Percentiles rank a stretch among this genome's conserved stretches.
Evolutionary conservation across 2,797 vertebrate species (phyloP).

Genomic region (Pangasius djambal): DNA sequence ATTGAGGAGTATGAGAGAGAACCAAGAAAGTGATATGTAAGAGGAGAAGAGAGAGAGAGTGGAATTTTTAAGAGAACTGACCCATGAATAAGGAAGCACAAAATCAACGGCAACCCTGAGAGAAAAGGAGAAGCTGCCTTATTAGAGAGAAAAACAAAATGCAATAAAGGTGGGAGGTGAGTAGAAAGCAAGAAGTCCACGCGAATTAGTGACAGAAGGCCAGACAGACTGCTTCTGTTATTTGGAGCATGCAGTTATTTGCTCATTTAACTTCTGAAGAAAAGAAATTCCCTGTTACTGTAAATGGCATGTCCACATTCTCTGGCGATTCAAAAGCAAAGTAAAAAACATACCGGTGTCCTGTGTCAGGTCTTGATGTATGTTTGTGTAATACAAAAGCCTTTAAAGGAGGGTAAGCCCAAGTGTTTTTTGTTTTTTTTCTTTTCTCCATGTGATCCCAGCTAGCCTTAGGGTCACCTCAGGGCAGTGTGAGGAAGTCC

Average conservation of each 20-base stretch:
- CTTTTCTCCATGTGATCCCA: too few relatives aligned
- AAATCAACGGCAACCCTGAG: constrained; percentile 50
- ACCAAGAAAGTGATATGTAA: constrained; percentile 52
- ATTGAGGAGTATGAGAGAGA: constrained; percentile 59
- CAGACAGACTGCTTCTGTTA: not conserved
- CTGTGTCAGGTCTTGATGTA: not conserved
- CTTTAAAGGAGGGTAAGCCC: not conserved
- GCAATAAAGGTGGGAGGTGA: not conserved
- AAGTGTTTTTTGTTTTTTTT: not conserved
- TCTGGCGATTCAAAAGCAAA: not conserved
- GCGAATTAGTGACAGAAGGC: not conserved
- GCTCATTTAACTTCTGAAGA: constrained; percentile 30
- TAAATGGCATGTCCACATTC: not conserved
- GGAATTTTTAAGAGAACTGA: constrained; percentile 51
- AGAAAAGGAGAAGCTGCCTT: too few relatives aligned
- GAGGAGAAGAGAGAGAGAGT: constrained; percentile 53
- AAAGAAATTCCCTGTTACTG: not conserved
- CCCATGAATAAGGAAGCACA: constrained; percentile 58
- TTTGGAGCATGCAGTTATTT: constrained; percentile 1
- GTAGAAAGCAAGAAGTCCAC: not conserved
- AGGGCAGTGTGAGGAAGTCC: not conserved
- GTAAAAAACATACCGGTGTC: not conserved
- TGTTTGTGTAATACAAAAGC: not conserved
- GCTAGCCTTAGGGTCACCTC: not conserved
- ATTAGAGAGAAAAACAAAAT: not conserved